A percentile compares a stretch with the other conserved stretches of the same genome.
phyloP scores from a whole-genome alignment of 1,140 invertebrate species.

The Tetramorium parvispinum region DNA sequence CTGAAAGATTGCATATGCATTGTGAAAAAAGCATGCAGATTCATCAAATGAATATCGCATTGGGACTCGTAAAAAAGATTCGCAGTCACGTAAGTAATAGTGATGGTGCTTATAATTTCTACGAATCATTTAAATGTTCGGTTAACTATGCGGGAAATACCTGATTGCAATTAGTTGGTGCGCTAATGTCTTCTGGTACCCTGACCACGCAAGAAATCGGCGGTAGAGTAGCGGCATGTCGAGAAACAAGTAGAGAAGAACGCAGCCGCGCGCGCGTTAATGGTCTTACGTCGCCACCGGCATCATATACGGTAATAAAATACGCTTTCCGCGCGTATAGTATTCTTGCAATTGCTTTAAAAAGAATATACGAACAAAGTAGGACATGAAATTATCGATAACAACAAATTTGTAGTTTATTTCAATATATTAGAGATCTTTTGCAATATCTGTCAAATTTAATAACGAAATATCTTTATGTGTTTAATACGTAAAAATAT shows the following conservation, averaged over 20 bases:
- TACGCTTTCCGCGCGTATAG: slow-evolving; percentile 39
- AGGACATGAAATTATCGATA: not conserved
- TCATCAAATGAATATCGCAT: not conserved
- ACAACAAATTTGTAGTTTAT: not conserved
- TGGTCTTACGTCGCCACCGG: slow-evolving; percentile 51
- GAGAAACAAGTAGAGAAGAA: slow-evolving; percentile 74
- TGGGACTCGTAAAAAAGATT: not conserved
- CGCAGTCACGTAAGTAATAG: slow-evolving; percentile 6
- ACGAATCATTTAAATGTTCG: slow-evolving; percentile 79
- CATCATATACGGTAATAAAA: slow-evolving; percentile 63
- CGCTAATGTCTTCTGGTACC: slow-evolving; percentile 79
- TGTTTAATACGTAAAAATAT: not conserved
- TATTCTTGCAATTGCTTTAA: slow-evolving; percentile 56
- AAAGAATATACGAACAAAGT: not conserved
- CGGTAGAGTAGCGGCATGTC: slow-evolving; percentile 50
- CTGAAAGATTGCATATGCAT: not conserved
- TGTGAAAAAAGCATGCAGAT: not conserved
- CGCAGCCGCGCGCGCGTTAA: slow-evolving; percentile 58
- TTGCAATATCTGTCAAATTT: not conserved
- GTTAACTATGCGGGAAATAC: slow-evolving; percentile 76
- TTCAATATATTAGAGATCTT: not conserved
- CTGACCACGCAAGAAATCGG: slow-evolving; percentile 71
- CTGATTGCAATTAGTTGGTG: slow-evolving; percentile 80
- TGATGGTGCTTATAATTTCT: slow-evolving; percentile 70
- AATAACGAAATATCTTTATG: not conserved